Base-by-base conservation (phyloP, 1,140 invertebrate species). In the Hylaeus volcanicus region DNA sequence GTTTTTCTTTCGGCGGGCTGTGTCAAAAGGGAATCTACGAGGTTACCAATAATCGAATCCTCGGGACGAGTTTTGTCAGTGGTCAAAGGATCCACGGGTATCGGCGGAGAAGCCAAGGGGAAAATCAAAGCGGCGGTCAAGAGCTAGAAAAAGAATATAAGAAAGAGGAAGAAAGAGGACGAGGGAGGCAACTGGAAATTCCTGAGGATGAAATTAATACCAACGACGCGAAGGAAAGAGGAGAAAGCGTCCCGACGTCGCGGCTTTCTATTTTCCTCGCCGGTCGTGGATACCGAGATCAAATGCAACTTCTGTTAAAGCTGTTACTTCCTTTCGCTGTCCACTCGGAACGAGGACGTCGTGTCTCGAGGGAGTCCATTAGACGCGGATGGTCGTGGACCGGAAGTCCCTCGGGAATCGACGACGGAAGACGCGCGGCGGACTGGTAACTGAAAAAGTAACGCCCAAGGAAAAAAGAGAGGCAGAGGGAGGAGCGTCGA, bases 261-360 rank as follows among this genome's bases (percentile, higher is more conserved):
- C 60, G 55, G 51, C 53, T 69, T 37, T 15, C 63, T 61, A 68
- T 74, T 68, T 74, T 74, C 14, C 14, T 60, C 43, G 8, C 48
- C 41, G 61, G 1, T 4, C 11, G 9, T 0, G 68, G 82, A 66
- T 76, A 73, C 39, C 60, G 73, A 85, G 83, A 89, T 89, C 85
- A 89, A 89, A 89, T 79, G 88, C 78, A 89, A 88, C 88, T 89
- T 89, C 82, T 86, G 74, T 88, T 89, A 86, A 88, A 88, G 78
- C 79, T 77, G 88, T 87, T 89, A 88, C 83, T 83, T 89, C 65
- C 79, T 86, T 73, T 76, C 58, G 56, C 66, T 75, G 83, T 83
- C 81, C 83, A 72, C 61, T 71, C 73, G 82, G 75, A 86, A 88
- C 84, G 61, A 81, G 56, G 70, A 82, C 60, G 78, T 37, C 48